A percentile compares a stretch with the other conserved stretches of the same genome.
These are phyloP conservation scores for Heliconius congener DNA, from an alignment of 1,140 invertebrate genomes.

Conservation along the genomic window DNA sequence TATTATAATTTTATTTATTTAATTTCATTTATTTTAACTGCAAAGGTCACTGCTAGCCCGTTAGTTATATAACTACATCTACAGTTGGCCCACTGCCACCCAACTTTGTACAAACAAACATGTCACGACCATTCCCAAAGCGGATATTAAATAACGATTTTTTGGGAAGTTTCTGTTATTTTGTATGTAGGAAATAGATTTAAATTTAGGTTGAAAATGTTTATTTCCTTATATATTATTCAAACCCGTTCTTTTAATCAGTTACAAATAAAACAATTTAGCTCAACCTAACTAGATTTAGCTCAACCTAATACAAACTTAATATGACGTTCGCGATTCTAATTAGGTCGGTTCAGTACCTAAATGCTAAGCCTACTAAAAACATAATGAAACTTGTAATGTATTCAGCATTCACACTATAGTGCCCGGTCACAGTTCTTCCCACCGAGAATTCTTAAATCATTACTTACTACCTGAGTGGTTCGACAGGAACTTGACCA, in stretches of 20 bases:
- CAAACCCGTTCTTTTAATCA: no score
- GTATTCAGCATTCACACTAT: background rate
- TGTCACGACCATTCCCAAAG: background rate
- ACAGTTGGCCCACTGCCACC: background rate
- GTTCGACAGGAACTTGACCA: no score
- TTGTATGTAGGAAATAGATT: background rate
- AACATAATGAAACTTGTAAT: background rate
- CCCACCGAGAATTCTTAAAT: no score
- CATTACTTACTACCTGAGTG: no score
- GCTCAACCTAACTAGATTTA: no score
- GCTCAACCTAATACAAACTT: background rate
- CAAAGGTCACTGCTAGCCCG: background rate
- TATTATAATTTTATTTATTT: no score
- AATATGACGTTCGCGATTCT: background rate
- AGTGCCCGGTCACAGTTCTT: no score
- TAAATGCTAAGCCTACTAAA: background rate
- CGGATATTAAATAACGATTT: conserved; percentile 5
- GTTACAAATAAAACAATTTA: no score
- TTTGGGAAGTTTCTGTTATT: background rate
- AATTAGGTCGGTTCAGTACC: background rate
- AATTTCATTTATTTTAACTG: background rate
- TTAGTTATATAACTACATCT: background rate
- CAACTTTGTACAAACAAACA: background rate
- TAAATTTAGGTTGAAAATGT: background rate
- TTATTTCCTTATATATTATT: background rate